Base-by-base conservation (phyloP, 1,140 invertebrate genomes). In the Kradibia gibbosae region DNA sequence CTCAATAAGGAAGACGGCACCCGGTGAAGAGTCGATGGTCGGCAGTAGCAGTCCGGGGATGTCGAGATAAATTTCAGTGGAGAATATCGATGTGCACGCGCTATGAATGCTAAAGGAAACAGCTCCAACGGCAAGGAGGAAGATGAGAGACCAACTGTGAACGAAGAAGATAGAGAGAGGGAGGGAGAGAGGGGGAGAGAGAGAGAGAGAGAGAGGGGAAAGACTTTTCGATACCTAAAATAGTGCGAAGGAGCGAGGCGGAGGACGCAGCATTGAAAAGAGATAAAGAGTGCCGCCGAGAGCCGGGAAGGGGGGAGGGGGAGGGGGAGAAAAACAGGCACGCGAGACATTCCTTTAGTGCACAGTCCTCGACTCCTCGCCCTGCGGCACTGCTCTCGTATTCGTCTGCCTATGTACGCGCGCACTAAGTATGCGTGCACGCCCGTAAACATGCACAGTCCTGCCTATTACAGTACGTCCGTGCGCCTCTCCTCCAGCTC, bases 301-400 rank as follows among this genome's bases (percentile, higher is more conserved):
- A 39, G 36, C 22, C 5, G 42, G 36, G 42, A 22, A 71, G 22
- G 25, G 67, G n/a, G 22, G 5, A 39, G 39, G n/a, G 25, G 25
- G 42, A 25, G 3, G 13, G 20, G 11, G 31, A 34, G 48, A 22
- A 34, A 34, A 73, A 85, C 84, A 83, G 84, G 84, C 86, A 88
- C 86, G 85, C 87, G 86, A 50, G 75, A 88, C 88, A 87, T 88
- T 89, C 87, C 88, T 89, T 87, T 79, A 83, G 86, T 86, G 86
- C 88, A 86, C 85, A 84, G 83, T 71, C 85, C 85, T 67, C 80
- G 34, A n/a, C n/a, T n/a, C n/a, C n/a, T n/a, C n/a, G n/a, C n/a
- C 34, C 34, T 22, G n/a, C 20, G 86, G 82, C n/a, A 7, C 5
- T 72, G 84, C 25, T 3, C 31, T n/a, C 20, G 82, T 75, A 5